Percentiles rank a stretch among this genome's conserved stretches.
Conservation (phyloP, 92 coral and sea anemone genomes). For the Montipora capitata region DNA sequence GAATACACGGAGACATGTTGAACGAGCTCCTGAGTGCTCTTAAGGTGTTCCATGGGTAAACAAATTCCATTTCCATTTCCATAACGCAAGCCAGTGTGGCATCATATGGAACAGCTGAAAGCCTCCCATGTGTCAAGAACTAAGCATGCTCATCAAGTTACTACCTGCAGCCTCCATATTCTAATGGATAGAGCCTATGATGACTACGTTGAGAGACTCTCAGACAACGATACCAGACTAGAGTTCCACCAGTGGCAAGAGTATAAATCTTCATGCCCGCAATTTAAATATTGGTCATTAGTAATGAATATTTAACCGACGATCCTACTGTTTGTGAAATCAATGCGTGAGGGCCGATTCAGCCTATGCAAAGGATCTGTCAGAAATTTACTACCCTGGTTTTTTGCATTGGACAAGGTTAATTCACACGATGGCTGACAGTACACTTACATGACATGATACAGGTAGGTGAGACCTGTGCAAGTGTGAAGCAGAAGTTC, state of each 20-base stretch:
- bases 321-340: conserved; percentile 36
- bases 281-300: conserved; percentile 42
- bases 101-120: conserved; percentile 46
- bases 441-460: conserved; percentile 70
- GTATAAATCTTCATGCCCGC: conserved; percentile 30
- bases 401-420: conserved; percentile 50
- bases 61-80: background rate
- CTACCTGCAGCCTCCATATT: conserved; percentile 39
- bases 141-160: conserved; percentile 27
- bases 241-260: conserved; percentile 40
- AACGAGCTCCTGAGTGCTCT: no score
- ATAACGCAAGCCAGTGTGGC: conserved; percentile 41
- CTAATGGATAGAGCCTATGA: conserved; percentile 54
- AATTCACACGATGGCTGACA: conserved; percentile 66
- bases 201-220: conserved; percentile 1
- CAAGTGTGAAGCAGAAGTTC: conserved; percentile 43
- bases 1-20: background rate
- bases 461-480: conserved; percentile 18
- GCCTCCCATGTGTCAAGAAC: conserved; percentile 34
- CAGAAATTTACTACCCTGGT: conserved; percentile 49
- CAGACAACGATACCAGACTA: conserved; percentile 32
- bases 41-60: no score
- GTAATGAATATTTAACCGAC: conserved; percentile 34
- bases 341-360: conserved; percentile 45
- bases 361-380: conserved; percentile 28